Base-by-base conservation (phyloP, 2,888 invertebrate genomes). In the Thereva nobilitata region DNA sequence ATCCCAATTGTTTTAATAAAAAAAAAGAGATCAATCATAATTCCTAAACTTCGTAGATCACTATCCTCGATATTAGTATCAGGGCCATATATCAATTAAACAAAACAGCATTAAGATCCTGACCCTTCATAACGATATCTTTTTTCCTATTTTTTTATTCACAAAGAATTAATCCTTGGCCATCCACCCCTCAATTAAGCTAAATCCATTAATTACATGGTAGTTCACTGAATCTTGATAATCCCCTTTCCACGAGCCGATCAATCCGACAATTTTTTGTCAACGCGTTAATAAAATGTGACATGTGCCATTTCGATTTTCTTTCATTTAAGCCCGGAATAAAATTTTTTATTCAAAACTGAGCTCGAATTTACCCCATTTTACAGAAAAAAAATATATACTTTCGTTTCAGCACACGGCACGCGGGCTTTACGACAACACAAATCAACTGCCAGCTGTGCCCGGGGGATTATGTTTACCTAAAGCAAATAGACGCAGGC, bases 181-280 rank as follows among this genome's bases (percentile, higher is more conserved):
- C 23, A 23, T 23, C 23, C 23, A 23, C 44, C 44, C 44, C 10
- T 45, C 44, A 45, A 10, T 47, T 50, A 12, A 23, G 9, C 35
- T 50, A 50, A 50, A 50, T 50, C 50, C 50, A 50, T 50, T 50
- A 50, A 50, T 50, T 50, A 50, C 35, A 50, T 50, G 35, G 50
- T 50, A 50, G 50, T 50, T 50, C 50, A 50, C 8, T 50, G 50
- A 50, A 10, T 50, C 35, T 34, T 9, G 7, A 42, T 42, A 42
- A 42, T 42, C 45, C 45, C 45, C 12, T 45, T 10, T 8, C 7
- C 8, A 42, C 9, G 42, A 42, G 42, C 7, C 7, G 9, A 42
- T 42, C 9, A 23, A 23, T 12, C 12, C 12, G 8, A 2, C 3
- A 49, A 10, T 10, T 10, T 10, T 10, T 8, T 9, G 12, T 49